Percentiles rank a stretch among this genome's conserved stretches.
phyloP scores from a whole-genome alignment of 1,140 invertebrate species.

The Hylaeus volcanicus region DNA sequence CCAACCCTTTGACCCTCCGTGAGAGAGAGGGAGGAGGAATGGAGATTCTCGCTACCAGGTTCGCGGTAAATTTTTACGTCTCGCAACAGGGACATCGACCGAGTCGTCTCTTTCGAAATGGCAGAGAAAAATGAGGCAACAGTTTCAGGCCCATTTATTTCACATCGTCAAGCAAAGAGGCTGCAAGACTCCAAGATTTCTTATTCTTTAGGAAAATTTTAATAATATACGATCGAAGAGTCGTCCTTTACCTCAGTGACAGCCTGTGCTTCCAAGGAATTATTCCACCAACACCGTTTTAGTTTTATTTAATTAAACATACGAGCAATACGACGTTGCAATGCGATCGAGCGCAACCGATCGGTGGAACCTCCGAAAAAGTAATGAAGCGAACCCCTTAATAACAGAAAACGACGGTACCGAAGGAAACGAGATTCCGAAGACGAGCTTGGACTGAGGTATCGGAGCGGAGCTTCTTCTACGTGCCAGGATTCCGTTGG shows the following conservation, averaged over 20 bases:
- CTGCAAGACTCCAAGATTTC: too few species aligned
- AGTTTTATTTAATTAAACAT: slow-evolving; percentile 14
- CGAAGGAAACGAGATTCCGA: slow-evolving; percentile 26
- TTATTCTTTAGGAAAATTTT: too few species aligned
- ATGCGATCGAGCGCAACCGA: not conserved
- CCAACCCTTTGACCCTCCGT: slow-evolving; percentile 13
- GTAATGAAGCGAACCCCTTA: slow-evolving; percentile 13
- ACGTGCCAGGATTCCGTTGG: slow-evolving; percentile 13
- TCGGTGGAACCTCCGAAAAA: slow-evolving; percentile 2
- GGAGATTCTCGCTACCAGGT: not conserved
- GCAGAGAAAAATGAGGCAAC: not conserved
- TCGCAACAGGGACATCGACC: not conserved
- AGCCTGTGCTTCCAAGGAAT: too few species aligned
- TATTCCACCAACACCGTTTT: too few species aligned
- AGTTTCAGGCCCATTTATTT: too few species aligned
- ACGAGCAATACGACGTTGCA: not conserved
- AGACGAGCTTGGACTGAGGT: not conserved
- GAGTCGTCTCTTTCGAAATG: slow-evolving; percentile 12
- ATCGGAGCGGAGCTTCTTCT: not conserved
- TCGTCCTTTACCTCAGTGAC: too few species aligned
- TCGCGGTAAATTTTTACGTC: slow-evolving; percentile 31
- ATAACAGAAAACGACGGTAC: not conserved
- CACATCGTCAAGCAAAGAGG: too few species aligned
- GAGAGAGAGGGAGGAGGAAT: not conserved
- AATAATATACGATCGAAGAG: too few species aligned